A percentile compares a stretch with the other conserved stretches of the same genome.
These are phyloP conservation scores for Stegodyphus dumicola DNA, from an alignment of 1,140 invertebrate genomes.

Conservation along the genomic window DNA sequence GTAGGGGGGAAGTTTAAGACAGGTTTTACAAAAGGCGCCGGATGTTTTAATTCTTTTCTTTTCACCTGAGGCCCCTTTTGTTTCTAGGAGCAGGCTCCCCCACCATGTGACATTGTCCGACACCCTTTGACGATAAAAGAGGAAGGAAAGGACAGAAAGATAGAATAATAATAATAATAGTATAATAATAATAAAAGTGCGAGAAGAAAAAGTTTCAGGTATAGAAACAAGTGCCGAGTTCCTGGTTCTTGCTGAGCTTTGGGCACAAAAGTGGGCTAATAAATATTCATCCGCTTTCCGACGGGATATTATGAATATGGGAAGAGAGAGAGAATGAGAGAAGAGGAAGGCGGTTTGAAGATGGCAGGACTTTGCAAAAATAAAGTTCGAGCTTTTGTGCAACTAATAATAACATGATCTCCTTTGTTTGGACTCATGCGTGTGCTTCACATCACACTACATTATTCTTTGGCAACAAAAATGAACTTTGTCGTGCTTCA, in stretches of 20 bases:
- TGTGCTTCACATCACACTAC: too few species aligned
- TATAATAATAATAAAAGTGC: background rate
- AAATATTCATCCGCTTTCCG: slow-evolving; percentile 48
- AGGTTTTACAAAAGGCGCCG: slow-evolving; percentile 56
- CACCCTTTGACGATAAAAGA: slow-evolving; percentile 2
- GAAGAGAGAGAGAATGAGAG: background rate
- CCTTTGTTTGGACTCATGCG: background rate
- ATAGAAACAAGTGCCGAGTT: slow-evolving; percentile 27
- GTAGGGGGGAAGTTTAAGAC: slow-evolving; percentile 36
- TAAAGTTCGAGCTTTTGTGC: slow-evolving; percentile 16
- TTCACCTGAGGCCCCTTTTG: slow-evolving; percentile 40
- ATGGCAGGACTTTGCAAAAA: slow-evolving; percentile 5
- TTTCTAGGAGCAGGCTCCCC: slow-evolving; percentile 22
- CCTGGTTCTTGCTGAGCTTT: too few species aligned
- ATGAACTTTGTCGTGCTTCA: too few species aligned
- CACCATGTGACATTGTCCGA: slow-evolving; percentile 44
- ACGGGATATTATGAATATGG: slow-evolving; percentile 37
- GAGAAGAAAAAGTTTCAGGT: slow-evolving; percentile 44
- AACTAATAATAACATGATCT: slow-evolving; percentile 24
- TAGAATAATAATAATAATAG: slow-evolving; percentile 35
- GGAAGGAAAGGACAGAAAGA: slow-evolving; percentile 21
- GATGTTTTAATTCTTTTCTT: slow-evolving; percentile 57
- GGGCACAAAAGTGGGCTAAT: slow-evolving; percentile 33
- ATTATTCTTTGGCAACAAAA: too few species aligned
- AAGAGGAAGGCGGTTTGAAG: background rate